These are phyloP conservation scores for Apostichopus parvimensis DNA, from an alignment of 35 echinoderm and acorn worm genomes.

Conservation along the genomic window DNA sequence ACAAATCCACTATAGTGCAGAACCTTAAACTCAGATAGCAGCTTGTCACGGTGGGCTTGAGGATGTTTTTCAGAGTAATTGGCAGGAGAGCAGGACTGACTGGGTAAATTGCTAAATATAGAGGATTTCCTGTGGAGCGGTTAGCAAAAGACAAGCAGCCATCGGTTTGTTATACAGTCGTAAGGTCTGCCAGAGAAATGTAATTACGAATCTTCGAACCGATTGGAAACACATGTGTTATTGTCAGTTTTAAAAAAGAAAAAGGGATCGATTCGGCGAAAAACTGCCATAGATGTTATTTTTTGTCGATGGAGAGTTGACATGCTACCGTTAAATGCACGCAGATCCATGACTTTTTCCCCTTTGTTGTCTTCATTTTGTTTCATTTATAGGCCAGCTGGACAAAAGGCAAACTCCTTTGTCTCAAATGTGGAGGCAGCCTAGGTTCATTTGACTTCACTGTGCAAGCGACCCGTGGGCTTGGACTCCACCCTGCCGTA, in stretches of 20 bases:
- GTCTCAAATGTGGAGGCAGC: slow-evolving; percentile 82
- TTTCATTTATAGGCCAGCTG: slow-evolving; percentile 66
- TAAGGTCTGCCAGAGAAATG: background rate
- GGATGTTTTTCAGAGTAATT: slow-evolving; percentile 18
- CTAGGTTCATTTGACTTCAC: slow-evolving; percentile 92
- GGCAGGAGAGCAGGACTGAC: slow-evolving; percentile 6
- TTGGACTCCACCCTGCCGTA: background rate
- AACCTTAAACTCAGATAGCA: background rate
- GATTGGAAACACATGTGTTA: slow-evolving; percentile 10
- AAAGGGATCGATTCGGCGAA: background rate
- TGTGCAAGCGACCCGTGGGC: slow-evolving; percentile 45
- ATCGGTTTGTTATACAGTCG: background rate
- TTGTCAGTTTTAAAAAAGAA: background rate
- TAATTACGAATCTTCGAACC: background rate
- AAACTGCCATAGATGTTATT: no score
- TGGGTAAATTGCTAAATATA: background rate
- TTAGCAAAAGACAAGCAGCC: background rate
- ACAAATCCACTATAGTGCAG: background rate
- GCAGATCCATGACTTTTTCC: no score
- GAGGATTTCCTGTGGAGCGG: background rate
- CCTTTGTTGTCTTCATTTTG: background rate
- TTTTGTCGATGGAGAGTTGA: no score
- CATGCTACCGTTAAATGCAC: no score
- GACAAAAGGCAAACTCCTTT: slow-evolving; percentile 81
- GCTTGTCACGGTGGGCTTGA: slow-evolving; percentile 19